phyloP scores from a whole-genome alignment of 2,888 invertebrate species.

The Paralinhomoeus sp. region DNA sequence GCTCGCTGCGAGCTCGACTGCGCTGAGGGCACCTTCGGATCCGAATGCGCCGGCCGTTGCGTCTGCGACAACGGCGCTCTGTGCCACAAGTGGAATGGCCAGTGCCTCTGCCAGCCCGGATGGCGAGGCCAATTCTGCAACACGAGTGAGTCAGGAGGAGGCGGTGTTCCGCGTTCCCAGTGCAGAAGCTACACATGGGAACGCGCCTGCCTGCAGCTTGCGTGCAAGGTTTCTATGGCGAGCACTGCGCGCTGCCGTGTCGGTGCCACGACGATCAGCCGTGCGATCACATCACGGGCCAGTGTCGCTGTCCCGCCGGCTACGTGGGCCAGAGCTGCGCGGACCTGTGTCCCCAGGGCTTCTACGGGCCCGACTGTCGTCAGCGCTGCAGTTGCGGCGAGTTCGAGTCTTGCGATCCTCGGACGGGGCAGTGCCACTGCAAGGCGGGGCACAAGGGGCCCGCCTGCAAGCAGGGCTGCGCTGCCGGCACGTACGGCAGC shows the following conservation, averaged over 20 bases:
- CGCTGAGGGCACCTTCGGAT: constrained; percentile 14
- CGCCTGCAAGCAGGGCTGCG: constrained; percentile 27
- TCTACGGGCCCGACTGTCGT: constrained; percentile 15
- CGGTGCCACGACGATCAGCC: constrained; percentile 14
- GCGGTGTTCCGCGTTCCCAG: no score
- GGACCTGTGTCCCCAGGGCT: constrained; percentile 17
- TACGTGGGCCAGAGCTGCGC: constrained; percentile 12
- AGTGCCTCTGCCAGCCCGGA: constrained; percentile 59
- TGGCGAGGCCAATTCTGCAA: constrained; percentile 58
- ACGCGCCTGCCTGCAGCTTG: no score
- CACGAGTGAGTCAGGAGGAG: no score
- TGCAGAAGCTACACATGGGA: no score
- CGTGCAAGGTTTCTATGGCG: constrained; percentile 11
- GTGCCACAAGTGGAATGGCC: constrained; percentile 60
- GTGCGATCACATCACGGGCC: constrained; percentile 61
- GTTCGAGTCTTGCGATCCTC: constrained; percentile 28
- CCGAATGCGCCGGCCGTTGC: constrained; percentile 18
- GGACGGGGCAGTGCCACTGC: constrained; percentile 25
- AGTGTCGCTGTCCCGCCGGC: constrained; percentile 24
- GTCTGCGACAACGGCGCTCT: constrained; percentile 46
- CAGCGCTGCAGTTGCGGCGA: constrained; percentile 22
- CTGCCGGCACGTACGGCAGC: constrained; percentile 15
- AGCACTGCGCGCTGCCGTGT: constrained; percentile 16
- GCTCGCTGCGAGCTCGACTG: constrained; percentile 40
- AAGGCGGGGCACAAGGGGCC: constrained; percentile 39